Evolutionary conservation across 2,797 vertebrate species (phyloP), one percentile per base, ranked within the genome.

Genomic region (Steatocranus sp.): DNA sequence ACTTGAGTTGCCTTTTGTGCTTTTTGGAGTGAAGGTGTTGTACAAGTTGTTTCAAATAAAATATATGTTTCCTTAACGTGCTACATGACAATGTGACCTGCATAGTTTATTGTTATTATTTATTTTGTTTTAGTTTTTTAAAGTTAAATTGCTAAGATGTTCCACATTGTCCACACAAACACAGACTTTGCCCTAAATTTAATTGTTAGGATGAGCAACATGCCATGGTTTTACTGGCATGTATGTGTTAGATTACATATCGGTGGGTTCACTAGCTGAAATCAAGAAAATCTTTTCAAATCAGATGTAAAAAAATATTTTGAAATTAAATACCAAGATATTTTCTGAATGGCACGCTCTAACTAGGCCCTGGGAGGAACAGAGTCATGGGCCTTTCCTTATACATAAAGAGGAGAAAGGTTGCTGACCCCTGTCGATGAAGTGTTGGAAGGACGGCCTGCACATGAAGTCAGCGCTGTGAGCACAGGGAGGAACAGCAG

Each of bases 391-490:
- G 8, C 49, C 61, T 66, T 50, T 34, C 18, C 48, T 38, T 51
- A 83, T 70, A 78, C 30, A 76, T 61, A 85, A 88, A 88, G 30
- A 54, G 43, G 46, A 68, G 58, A 89, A 89, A 94, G 93, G 93
- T 94, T 88, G 50, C 73, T 81, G 88, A 91, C 90, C 92, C 87
- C 81, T 83, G 86, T 90, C 75, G 34, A 85, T 76, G 73, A 85
- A 86, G 82, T 63, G 78, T 85, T 83, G 77, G 87, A 76, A 83
- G 70, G 73, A 87, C 11, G 53, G 76, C 84, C 84, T 89, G 90
- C 38, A 20, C 88, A 86, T 88, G 82, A 92, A 88, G 93, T 86
- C 56, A 74, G 87, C 25, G 27, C 80, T 91, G 94, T 92, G 93
- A 93, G 89, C 87, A 84, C 73, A 58, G 87, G 81, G 87, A 93